Evolutionary conservation across 2,888 invertebrate genomes (phyloP).

Genomic region (Ichneumon xanthorius): DNA sequence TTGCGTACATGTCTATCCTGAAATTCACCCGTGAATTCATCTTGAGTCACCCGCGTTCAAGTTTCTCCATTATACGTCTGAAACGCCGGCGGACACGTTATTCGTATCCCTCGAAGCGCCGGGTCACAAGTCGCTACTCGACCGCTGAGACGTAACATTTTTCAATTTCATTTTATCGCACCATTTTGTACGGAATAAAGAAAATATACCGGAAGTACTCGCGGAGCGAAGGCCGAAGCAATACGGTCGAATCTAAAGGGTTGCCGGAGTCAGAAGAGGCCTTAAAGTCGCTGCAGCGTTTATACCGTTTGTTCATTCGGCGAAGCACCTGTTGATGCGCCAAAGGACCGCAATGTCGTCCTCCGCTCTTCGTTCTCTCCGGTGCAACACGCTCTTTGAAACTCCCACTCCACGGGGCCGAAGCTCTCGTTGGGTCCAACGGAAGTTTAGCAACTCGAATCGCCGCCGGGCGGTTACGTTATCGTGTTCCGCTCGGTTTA

Average conservation of each 20-base stretch:
- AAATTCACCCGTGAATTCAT: too few species aligned
- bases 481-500: neutral
- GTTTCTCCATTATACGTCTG: too few species aligned
- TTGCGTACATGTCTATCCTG: too few species aligned
- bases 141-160: too few species aligned
- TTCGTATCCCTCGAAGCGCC: too few species aligned
- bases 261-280: neutral
- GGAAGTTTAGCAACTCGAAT: slow-evolving; percentile 11
- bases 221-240: too few species aligned
- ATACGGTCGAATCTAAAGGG: neutral
- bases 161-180: too few species aligned
- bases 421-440: slow-evolving; percentile 10
- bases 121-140: too few species aligned
- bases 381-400: slow-evolving; percentile 6
- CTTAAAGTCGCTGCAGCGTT: neutral
- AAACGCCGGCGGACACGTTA: too few species aligned
- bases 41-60: too few species aligned
- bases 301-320: slow-evolving; percentile 6
- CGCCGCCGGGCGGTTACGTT: neutral
- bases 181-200: too few species aligned
- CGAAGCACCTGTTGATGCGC: slow-evolving; percentile 61
- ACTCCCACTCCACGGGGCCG: slow-evolving; percentile 1
- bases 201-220: too few species aligned
- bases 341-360: slow-evolving; percentile 40
- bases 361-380: slow-evolving; percentile 40